Base-by-base conservation (phyloP, 2,797 vertebrate species). In the Hydrolagus colliei region DNA sequence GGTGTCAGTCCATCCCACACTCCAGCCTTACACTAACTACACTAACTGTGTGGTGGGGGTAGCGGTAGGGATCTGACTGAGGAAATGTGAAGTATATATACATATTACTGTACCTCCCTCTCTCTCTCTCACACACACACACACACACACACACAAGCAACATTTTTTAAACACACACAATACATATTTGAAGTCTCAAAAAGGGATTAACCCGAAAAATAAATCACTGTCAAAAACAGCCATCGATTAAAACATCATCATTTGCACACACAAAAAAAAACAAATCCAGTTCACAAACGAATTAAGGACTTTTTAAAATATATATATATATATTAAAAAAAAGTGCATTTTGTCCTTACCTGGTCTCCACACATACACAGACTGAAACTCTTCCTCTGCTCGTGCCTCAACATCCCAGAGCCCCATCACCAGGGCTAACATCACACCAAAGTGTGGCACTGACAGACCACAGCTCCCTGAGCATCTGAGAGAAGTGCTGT, bases 281-380 rank as follows among this genome's bases (percentile, higher is more conserved):
- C 27, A 27, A 27, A 79, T 32, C 20, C 11, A 2, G 13, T 65
- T 65, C 72, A 52, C 18, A 84, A 67, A 84, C 9, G 35, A 84
- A 52, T 35, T 20, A 4, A 71, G 65, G 68, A 32, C 27, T 82
- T 41, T 65, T 32, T 84, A 27, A 27, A 27, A 27, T n/a, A n/a
- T n/a, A 27, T 27, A 27, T 27, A 27, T 27, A 27, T 27, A 27
- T 27, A n/a, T 27, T 27, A 88, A 89, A 88, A 87, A 90, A 89
- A 87, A 88, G 87, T 52, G 41, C 41, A 52, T 52, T 27, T 89
- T 89, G 68, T 85, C 90, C 92, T 88, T 95, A 99, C 97, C 97
- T 2, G 97, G 98, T 93, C 97, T 96, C 97, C 97, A 99, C 90
- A 97, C 92, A 93, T 98, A 99, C 85, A 96, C 92, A 0, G 93